A percentile compares a stretch with the other conserved stretches of the same genome.
phyloP scores from a whole-genome alignment of 2,888 invertebrate genomes.

The Stenurella melanura region DNA sequence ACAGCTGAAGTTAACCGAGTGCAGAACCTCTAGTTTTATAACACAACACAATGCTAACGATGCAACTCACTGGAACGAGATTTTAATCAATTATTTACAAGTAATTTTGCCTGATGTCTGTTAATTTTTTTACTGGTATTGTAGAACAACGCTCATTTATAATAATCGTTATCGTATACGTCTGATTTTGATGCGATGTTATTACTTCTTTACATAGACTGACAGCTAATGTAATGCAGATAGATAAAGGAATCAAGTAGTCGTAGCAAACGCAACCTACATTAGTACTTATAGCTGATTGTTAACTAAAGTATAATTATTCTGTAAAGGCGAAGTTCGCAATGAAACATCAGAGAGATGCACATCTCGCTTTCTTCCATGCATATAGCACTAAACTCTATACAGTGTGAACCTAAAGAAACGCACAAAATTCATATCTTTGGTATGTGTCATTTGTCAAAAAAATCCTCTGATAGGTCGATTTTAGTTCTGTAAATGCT shows the following conservation, averaged over 20 bases:
- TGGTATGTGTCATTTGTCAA: no score
- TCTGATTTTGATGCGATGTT: background rate
- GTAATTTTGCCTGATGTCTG: constrained; percentile 13
- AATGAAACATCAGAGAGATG: no score
- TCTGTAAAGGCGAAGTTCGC: no score
- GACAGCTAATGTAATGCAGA: background rate
- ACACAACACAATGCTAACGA: constrained; percentile 20
- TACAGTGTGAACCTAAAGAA: no score
- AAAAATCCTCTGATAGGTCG: no score
- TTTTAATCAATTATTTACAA: constrained; percentile 21
- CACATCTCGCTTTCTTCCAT: no score
- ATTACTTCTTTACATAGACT: background rate
- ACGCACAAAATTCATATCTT: no score
- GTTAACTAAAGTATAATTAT: no score
- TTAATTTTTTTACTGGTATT: background rate
- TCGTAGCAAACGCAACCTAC: background rate
- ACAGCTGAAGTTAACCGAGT: constrained; percentile 57
- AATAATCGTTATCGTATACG: background rate
- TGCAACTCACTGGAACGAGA: constrained; percentile 32
- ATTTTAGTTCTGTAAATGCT: no score
- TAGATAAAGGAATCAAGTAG: background rate
- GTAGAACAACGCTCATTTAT: background rate
- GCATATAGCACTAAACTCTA: no score
- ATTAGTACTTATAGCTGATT: background rate
- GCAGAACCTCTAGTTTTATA: constrained; percentile 13